Evolutionary conservation across 2,888 invertebrate species (phyloP).

Genomic region (Heliconius ismenius): DNA sequence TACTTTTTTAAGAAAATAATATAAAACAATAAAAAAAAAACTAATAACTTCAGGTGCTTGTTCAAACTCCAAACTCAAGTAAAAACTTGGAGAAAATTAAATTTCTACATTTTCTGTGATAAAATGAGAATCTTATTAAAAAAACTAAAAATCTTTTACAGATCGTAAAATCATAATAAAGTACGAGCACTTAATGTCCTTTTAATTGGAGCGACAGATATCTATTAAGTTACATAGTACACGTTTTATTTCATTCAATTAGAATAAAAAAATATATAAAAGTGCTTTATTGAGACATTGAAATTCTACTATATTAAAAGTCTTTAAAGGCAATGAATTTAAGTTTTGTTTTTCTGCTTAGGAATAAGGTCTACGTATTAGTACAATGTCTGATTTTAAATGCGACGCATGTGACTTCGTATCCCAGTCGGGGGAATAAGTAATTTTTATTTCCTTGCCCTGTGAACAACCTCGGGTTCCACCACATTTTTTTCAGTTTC

Average conservation of each 20-base stretch:
- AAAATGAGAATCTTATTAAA: neutral
- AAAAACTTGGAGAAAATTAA: neutral
- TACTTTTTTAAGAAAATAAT: no score
- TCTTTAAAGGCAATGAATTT: no score
- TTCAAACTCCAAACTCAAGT: neutral
- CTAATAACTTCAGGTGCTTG: neutral
- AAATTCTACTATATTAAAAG: no score
- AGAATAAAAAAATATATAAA: neutral
- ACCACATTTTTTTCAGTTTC: no score
- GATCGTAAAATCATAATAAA: slow-evolving; percentile 12
- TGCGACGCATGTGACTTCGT: no score
- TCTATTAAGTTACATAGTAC: slow-evolving; percentile 4
- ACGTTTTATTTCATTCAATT: neutral
- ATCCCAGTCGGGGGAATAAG: no score
- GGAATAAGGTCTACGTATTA: no score
- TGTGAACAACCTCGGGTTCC: no score
- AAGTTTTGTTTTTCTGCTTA: no score
- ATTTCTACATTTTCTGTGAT: neutral
- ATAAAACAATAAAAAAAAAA: neutral
- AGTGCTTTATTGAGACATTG: no score
- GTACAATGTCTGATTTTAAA: no score
- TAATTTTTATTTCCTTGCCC: no score
- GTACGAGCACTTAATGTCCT: neutral
- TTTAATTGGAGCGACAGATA: slow-evolving; percentile 4
- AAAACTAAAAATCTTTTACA: neutral